Percentiles rank a stretch among this genome's conserved stretches.
Conservation (phyloP, 2,888 invertebrate species). For the Spilosoma lubricipeda region DNA sequence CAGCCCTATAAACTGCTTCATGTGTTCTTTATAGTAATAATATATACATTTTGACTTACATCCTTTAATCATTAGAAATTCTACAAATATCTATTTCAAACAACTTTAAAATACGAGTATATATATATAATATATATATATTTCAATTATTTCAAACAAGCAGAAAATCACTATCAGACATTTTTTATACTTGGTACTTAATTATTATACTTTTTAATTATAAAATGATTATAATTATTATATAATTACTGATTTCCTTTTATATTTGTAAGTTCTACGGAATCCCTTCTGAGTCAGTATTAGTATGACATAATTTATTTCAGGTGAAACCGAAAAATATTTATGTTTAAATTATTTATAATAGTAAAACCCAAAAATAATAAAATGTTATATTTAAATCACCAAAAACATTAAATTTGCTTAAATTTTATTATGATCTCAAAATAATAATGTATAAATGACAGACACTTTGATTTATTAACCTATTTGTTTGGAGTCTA, state of each 20-base stretch:
- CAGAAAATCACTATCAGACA: neutral
- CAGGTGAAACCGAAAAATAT: neutral
- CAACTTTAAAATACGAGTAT: neutral
- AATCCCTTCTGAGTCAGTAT: neutral
- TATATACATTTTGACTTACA: conserved; percentile 29
- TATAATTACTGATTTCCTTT: neutral
- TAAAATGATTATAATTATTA: neutral
- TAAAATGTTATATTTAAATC: neutral
- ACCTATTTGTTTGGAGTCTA: conserved; percentile 27
- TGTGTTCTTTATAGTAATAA: conserved; percentile 41
- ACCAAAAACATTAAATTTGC: conserved; percentile 9
- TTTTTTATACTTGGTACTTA: neutral
- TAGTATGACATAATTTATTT: neutral
- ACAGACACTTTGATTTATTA: conserved; percentile 37
- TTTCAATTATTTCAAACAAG: too few relatives aligned
- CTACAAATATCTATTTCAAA: neutral
- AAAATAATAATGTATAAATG: conserved; percentile 30
- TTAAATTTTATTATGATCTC: conserved; percentile 48
- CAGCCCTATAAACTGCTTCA: conserved; percentile 42
- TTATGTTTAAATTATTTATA: neutral
- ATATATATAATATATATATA: neutral
- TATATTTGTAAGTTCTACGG: neutral
- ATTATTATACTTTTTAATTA: neutral
- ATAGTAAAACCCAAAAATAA: neutral
- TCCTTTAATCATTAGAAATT: conserved; percentile 21